Evolutionary conservation across 2,888 invertebrate genomes (phyloP).

Genomic region (Autographa gamma): DNA sequence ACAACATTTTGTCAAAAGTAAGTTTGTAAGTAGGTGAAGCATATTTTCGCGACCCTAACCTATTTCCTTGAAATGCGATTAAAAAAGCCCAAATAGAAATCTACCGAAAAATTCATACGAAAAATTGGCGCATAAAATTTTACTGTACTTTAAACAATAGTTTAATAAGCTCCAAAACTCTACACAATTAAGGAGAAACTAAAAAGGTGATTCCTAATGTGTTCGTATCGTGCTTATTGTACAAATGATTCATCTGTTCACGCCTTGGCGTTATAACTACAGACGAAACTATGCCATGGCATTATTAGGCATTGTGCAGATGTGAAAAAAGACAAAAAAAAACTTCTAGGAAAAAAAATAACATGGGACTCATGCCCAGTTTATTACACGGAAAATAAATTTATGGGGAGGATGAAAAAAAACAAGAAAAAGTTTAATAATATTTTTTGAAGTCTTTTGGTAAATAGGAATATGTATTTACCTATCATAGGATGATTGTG

Average conservation of each 20-base stretch:
- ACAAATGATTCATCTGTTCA: constrained; percentile 22
- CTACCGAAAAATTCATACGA: not conserved
- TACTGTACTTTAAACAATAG: constrained; percentile 37
- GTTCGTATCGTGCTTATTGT: constrained; percentile 24
- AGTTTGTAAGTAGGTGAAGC: no score
- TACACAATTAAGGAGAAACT: constrained; percentile 28
- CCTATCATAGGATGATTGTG: no score
- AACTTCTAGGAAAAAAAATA: no score
- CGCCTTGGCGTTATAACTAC: constrained; percentile 31
- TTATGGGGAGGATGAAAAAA: no score
- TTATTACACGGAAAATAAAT: no score
- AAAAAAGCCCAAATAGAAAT: not conserved
- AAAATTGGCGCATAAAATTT: not conserved
- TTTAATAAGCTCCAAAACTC: not conserved
- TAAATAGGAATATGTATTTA: no score
- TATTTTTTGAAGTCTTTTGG: no score
- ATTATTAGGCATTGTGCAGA: constrained; percentile 23
- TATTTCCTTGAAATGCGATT: not conserved
- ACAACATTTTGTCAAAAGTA: no score
- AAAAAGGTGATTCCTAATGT: constrained; percentile 23
- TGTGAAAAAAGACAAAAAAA: constrained; percentile 1
- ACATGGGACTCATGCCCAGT: no score
- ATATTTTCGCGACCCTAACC: no score
- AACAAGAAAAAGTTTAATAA: no score
- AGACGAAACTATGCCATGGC: constrained; percentile 19